Conservation (phyloP, 2,888 invertebrate species). For the Lordiphosa andalusiaca region DNA sequence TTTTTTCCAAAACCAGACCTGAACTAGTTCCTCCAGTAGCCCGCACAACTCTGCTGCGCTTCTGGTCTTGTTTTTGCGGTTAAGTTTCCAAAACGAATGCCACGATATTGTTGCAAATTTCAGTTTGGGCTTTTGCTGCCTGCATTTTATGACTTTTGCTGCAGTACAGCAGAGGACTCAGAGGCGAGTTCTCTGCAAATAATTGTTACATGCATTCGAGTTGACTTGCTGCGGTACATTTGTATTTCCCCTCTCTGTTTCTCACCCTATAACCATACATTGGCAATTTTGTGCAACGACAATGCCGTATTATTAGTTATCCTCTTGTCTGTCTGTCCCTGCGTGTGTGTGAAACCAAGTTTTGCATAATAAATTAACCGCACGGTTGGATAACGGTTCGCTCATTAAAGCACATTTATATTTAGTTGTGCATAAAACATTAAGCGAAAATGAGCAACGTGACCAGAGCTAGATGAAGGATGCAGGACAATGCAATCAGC, state of each 20-base stretch:
- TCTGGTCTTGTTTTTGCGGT: conserved; percentile 42
- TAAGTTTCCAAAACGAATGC: conserved; percentile 45
- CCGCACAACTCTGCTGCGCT: conserved; percentile 16
- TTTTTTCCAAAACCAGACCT: neutral
- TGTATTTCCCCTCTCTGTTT: neutral
- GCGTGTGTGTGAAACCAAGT: conserved; percentile 41
- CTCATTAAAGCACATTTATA: conserved; percentile 74
- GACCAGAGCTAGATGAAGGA: conserved; percentile 39
- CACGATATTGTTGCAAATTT: conserved; percentile 39
- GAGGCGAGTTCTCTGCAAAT: conserved; percentile 44
- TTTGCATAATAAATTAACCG: conserved; percentile 73
- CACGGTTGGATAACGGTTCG: conserved; percentile 52
- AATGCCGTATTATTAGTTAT: conserved; percentile 62
- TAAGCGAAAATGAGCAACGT: conserved; percentile 70
- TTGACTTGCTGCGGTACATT: conserved; percentile 35
- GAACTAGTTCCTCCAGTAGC: conserved; percentile 25
- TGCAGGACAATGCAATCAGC: conserved; percentile 32
- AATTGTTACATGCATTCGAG: conserved; percentile 63
- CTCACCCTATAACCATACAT: conserved; percentile 9
- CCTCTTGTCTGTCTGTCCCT: conserved; percentile 15
- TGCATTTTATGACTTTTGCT: conserved; percentile 57
- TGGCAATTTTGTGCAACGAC: conserved; percentile 43
- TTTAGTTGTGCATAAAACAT: conserved; percentile 73
- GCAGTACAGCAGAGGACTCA: conserved; percentile 17
- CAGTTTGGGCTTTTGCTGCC: conserved; percentile 30